Percentiles rank a stretch among this genome's conserved stretches.
Conservation (phyloP, 2,888 invertebrate genomes). For the Drosophila cognata region DNA sequence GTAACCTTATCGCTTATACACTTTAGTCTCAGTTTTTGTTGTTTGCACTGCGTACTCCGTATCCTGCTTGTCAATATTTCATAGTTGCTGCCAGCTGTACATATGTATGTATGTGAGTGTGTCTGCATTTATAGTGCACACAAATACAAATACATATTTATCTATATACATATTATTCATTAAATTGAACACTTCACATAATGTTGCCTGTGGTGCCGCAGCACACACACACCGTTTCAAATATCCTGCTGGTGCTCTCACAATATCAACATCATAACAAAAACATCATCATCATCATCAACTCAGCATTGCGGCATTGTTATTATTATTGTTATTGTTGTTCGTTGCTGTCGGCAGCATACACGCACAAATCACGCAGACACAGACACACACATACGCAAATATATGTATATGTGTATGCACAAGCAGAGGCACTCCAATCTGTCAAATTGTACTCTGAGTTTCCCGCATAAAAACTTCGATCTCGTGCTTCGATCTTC, state of each 20-base stretch:
- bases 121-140: slow-evolving; percentile 4
- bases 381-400: slow-evolving; percentile 12
- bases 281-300: slow-evolving; percentile 37
- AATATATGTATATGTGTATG: neutral
- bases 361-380: slow-evolving; percentile 3
- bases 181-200: slow-evolving; percentile 71
- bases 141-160: slow-evolving; percentile 15
- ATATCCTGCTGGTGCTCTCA: slow-evolving; percentile 73
- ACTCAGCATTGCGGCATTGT: slow-evolving; percentile 49
- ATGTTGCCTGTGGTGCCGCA: slow-evolving; percentile 50
- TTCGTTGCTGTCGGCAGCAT: slow-evolving; percentile 34
- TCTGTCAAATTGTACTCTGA: slow-evolving; percentile 5
- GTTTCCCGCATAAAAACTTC: slow-evolving; percentile 46
- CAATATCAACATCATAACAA: slow-evolving; percentile 56
- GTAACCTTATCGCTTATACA: slow-evolving; percentile 74
- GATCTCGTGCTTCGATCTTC: slow-evolving; percentile 47
- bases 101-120: slow-evolving; percentile 34
- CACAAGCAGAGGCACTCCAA: slow-evolving; percentile 9
- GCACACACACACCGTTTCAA: slow-evolving; percentile 44
- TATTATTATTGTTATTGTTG: slow-evolving; percentile 46
- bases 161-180: slow-evolving; percentile 49
- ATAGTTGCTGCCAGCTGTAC: slow-evolving; percentile 59
- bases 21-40: slow-evolving; percentile 55
- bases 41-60: slow-evolving; percentile 37
- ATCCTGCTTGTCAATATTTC: slow-evolving; percentile 67